phyloP scores from a whole-genome alignment of 2,797 vertebrate genomes.

The Pseudomugil gertrudae region DNA sequence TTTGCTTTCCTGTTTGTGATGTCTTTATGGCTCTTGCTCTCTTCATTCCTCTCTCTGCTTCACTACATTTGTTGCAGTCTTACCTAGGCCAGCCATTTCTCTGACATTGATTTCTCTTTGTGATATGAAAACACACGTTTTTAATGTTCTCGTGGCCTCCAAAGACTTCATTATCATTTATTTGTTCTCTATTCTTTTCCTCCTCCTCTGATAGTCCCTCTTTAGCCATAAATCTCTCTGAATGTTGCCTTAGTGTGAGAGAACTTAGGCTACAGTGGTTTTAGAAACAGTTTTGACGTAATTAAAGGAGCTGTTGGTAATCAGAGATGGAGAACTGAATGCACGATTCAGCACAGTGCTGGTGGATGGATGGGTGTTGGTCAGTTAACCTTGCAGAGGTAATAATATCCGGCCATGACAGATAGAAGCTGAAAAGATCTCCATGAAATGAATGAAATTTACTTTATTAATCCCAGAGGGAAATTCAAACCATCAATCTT shows the following conservation, averaged over 20 bases:
- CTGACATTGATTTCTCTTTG: not conserved
- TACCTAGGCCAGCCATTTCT: not conserved
- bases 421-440: not conserved
- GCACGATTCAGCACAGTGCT: not conserved
- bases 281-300: not conserved
- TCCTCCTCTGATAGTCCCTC: not conserved
- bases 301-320: not conserved
- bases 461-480: no score
- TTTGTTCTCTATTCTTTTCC: not conserved
- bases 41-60: not conserved
- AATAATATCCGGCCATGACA: not conserved
- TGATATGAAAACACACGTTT: slow-evolving; percentile 1
- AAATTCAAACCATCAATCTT: not conserved
- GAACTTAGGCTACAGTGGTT: not conserved
- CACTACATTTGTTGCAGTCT: slow-evolving; percentile 10
- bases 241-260: not conserved
- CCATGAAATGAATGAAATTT: no score
- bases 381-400: not conserved
- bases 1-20: slow-evolving; percentile 24
- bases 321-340: not conserved
- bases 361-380: no score
- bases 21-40: slow-evolving; percentile 13
- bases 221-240: not conserved
- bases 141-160: not conserved
- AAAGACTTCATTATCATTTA: not conserved